Evolutionary conservation across 2,888 invertebrate species (phyloP).

Genomic region (Elmis aenea): DNA sequence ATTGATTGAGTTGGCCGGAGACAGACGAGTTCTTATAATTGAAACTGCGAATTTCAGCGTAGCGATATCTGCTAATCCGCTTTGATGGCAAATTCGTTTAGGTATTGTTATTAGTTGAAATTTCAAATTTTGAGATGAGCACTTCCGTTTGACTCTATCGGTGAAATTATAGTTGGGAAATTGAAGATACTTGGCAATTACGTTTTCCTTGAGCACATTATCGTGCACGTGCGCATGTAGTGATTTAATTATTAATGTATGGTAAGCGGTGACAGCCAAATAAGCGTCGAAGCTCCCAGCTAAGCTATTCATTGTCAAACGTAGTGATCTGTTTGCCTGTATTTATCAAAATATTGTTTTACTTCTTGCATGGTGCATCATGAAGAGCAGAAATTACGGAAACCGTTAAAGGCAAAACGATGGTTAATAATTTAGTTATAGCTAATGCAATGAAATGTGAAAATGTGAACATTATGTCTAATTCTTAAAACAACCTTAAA

Average conservation of each 20-base stretch:
- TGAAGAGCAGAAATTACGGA: too few species aligned
- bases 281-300: slow-evolving; percentile 19
- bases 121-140: slow-evolving; percentile 8
- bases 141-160: slow-evolving; percentile 8
- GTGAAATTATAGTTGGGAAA: slow-evolving; percentile 10
- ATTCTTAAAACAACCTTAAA: too few species aligned
- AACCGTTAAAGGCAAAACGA: too few species aligned
- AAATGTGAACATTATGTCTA: too few species aligned
- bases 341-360: slow-evolving; percentile 38
- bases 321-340: slow-evolving; percentile 35
- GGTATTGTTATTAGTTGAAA: too few species aligned
- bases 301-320: slow-evolving; percentile 33
- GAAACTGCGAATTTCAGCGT: slow-evolving; percentile 8
- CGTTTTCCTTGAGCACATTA: slow-evolving; percentile 12
- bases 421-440: too few species aligned
- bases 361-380: slow-evolving; percentile 13
- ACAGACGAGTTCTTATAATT: slow-evolving; percentile 8
- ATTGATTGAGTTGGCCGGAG: too few species aligned
- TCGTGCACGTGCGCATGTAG: slow-evolving; percentile 11
- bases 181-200: slow-evolving; percentile 10
- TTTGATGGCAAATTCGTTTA: slow-evolving; percentile 6
- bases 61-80: slow-evolving; percentile 7
- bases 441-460: too few species aligned
- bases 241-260: slow-evolving; percentile 17
- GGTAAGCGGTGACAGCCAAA: slow-evolving; percentile 9